A percentile compares a stretch with the other conserved stretches of the same genome.
phyloP scores from a whole-genome alignment of 2,888 invertebrate genomes.

The Thymelicus lineola region DNA sequence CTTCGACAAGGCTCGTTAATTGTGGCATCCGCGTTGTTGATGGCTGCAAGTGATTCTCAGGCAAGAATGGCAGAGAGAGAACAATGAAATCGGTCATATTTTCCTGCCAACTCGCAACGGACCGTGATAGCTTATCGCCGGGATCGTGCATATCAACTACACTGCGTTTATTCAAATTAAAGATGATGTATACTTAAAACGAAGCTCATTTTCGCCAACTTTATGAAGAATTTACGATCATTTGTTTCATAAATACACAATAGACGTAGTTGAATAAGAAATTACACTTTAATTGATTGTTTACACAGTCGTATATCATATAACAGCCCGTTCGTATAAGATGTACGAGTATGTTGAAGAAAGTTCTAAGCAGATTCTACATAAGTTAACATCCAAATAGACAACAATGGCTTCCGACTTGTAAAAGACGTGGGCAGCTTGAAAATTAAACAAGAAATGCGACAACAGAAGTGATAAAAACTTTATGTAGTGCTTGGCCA shows the following conservation, averaged over 20 bases:
- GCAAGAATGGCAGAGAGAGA: slow-evolving; percentile 72
- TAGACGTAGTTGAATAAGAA: slow-evolving; percentile 23
- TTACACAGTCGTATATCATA: slow-evolving; percentile 21
- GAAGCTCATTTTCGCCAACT: slow-evolving; percentile 73
- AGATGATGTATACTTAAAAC: slow-evolving; percentile 73
- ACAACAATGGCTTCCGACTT: slow-evolving; percentile 37
- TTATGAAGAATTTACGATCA: slow-evolving; percentile 63
- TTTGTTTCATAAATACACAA: slow-evolving; percentile 30
- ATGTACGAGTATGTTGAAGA: slow-evolving; percentile 6
- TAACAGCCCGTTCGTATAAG: neutral
- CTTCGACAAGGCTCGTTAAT: slow-evolving; percentile 84
- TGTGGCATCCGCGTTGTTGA: slow-evolving; percentile 80
- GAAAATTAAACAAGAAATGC: slow-evolving; percentile 50
- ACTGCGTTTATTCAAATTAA: slow-evolving; percentile 71
- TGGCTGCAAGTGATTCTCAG: slow-evolving; percentile 83
- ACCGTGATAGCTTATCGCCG: slow-evolving; percentile 77
- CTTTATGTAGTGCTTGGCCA: slow-evolving; percentile 56
- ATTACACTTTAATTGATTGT: slow-evolving; percentile 28
- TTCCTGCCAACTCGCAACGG: slow-evolving; percentile 78
- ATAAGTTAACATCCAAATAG: slow-evolving; percentile 14
- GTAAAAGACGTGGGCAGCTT: slow-evolving; percentile 45
- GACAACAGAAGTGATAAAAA: slow-evolving; percentile 55
- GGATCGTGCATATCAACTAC: slow-evolving; percentile 78
- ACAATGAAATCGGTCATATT: slow-evolving; percentile 85
- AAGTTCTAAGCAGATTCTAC: neutral